phyloP scores from a whole-genome alignment of 2,888 invertebrate species.

The Drosophila aldrichi region DNA sequence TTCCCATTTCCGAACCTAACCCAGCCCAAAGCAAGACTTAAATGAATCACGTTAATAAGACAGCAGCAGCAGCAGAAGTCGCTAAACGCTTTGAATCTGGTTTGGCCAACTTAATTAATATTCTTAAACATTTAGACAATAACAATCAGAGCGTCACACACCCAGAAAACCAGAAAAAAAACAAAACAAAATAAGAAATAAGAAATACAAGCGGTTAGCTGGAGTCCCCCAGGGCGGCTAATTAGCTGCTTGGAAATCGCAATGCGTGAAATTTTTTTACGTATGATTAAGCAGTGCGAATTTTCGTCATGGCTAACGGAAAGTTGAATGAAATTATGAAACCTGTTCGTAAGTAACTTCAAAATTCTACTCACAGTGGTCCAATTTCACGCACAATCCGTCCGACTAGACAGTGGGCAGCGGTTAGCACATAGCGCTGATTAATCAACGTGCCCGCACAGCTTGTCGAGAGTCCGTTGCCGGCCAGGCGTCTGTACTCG shows the following conservation, averaged over 20 bases:
- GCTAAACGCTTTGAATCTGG: constrained; percentile 56
- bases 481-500: constrained; percentile 86
- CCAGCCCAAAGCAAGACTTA: constrained; percentile 6
- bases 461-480: constrained; percentile 78
- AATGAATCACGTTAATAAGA: constrained; percentile 60
- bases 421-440: constrained; percentile 87
- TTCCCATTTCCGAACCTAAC: neutral
- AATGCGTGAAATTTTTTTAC: constrained; percentile 20
- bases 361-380: constrained; percentile 86
- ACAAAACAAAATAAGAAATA: too few species aligned
- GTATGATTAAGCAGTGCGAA: constrained; percentile 44
- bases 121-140: constrained; percentile 31
- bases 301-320: constrained; percentile 18
- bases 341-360: constrained; percentile 8
- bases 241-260: constrained; percentile 52
- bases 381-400: constrained; percentile 86
- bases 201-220: neutral
- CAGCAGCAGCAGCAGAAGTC: constrained; percentile 20
- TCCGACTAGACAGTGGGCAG: constrained; percentile 88
- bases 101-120: constrained; percentile 67
- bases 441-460: constrained; percentile 83
- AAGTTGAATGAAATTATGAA: neutral
- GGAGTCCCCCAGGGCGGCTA: constrained; percentile 52
- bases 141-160: constrained; percentile 2
- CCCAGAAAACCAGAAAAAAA: too few species aligned